Base-by-base conservation (phyloP, 2,888 invertebrate genomes). In the Rhamnusium bicolor region DNA sequence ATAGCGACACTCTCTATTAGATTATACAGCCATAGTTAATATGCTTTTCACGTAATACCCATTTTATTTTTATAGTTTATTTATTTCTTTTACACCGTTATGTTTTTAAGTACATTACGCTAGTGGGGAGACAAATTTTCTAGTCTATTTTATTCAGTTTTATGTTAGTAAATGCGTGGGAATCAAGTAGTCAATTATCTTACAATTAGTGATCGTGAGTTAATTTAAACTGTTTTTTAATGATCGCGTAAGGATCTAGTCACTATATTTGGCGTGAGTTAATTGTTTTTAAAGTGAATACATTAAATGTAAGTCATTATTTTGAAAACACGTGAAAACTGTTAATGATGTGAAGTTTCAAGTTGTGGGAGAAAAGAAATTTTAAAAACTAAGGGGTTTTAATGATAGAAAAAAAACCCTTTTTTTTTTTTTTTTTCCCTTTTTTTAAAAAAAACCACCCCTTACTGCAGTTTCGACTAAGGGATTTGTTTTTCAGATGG, bases 141-240 rank as follows among this genome's bases (percentile, higher is more conserved):
- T 74, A 69, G 62, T 72, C 46, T 61, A 46, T 61, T 61, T 61
- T 40, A 46, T 18, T 49, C 65, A 65, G 53, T 65, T 65, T 60
- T 46, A 29, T 49, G 32, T 29, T 51, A 51, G 53, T 51, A 61
- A 61, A 46, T 61, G 61, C 77, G 79, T 76, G 75, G 78, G 76
- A 72, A 71, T 73, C 61, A 61, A 21, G 61, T 19, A 61, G 61
- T 78, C 78, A 81, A 81, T 81, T 80, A 79, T 78, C 62, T 80
- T 78, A 80, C 76, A 78, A 81, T 82, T 79, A 79, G 76, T 79
- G 75, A 77, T 80, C 81, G 82, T 81, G 82, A 80, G 76, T 77
- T 79, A 78, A 80, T 81, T 81, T 71, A 71, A 70, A 76, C 78
- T 61, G 60, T 76, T 81, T 80, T 80, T 76, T 73, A 79, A 78